Evolutionary conservation across 1,140 invertebrate species (phyloP), one percentile per base, ranked within the genome.

Genomic region (Drosophila pseudoananassae): DNA sequence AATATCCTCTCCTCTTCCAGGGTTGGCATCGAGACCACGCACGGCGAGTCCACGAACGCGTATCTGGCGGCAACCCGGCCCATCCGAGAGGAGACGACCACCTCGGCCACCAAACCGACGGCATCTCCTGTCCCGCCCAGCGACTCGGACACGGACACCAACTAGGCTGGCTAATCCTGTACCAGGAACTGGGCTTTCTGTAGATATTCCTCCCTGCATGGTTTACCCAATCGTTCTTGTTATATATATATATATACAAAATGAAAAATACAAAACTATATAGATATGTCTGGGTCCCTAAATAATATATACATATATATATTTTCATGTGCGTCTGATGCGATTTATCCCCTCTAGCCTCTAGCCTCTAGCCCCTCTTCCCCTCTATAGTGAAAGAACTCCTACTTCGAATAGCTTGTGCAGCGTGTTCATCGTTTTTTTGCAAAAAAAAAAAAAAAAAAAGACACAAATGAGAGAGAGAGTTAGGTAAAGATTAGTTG

Each of bases 21-120:
- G 81, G 96, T 97, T 81, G 96, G 96, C 76, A 97, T 98, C 87
- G 96, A 97, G 87, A 96, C 96, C 77, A 96, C 95, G 50, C 94
- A 95, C 76, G 96, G 95, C 4, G 94, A 95, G 89, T 94, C 94
- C 52, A 95, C 95, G 78, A 94, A 94, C 69, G 95, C 96, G 45
- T 97, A 97, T 91, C 92, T 96, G 47, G 92, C 95, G 36, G 96
- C 96, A 29, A 96, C 96, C 7, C 91, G 92, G 57, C 81, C 93
- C 10, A 90, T 91, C n/a, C 89, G 89, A 12, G 92, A 92, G 73
- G 92, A 92, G 80, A 92, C 93, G n/a, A 40, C 78, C 12, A 38
- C 78, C 89, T 15, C 43, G 55, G 14, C 73, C 81, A 15, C 73
- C n/a, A 76, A 76, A 20, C 90, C 45, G 9, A 76, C 90, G 4